Evolutionary conservation across 2,797 vertebrate genomes (phyloP).

Genomic region (Etheostoma perlongum): DNA sequence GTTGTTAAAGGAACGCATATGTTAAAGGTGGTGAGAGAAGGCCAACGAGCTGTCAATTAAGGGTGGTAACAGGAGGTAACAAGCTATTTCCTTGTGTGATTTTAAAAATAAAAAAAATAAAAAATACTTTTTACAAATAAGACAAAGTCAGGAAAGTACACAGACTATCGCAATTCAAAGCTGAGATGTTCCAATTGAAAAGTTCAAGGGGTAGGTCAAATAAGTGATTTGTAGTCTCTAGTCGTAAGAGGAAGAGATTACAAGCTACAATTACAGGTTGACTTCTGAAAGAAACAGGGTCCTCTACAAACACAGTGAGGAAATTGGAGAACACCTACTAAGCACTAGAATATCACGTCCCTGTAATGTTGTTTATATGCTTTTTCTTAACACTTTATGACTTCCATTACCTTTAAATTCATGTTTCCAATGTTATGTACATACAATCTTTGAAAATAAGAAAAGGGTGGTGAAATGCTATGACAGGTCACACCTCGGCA

Average conservation of each 20-base stretch:
- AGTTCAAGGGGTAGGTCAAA: constrained; percentile 40
- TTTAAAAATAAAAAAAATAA: constrained; percentile 10
- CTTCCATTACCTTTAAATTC: constrained; percentile 27
- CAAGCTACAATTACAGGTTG: constrained; percentile 33
- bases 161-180: constrained; percentile 19
- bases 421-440: background rate
- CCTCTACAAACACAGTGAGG: constrained; percentile 31
- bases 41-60: constrained; percentile 43
- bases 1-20: constrained; percentile 37
- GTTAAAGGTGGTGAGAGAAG: constrained; percentile 29
- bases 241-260: constrained; percentile 36
- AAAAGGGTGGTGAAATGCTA: constrained; percentile 1
- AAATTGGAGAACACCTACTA: constrained; percentile 17
- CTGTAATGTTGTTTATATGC: constrained; percentile 15
- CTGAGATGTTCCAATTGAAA: constrained; percentile 34
- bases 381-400: constrained; percentile 9
- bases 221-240: constrained; percentile 15
- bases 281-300: constrained; percentile 25
- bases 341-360: constrained; percentile 12
- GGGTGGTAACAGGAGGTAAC: constrained; percentile 14
- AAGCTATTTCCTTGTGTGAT: constrained; percentile 19
- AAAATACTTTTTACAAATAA: constrained; percentile 21
- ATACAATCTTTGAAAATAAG: constrained; percentile 26
- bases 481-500: background rate
- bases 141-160: constrained; percentile 19